Conservation (phyloP, 1,140 invertebrate genomes). For the Drosophila kanapiae region DNA sequence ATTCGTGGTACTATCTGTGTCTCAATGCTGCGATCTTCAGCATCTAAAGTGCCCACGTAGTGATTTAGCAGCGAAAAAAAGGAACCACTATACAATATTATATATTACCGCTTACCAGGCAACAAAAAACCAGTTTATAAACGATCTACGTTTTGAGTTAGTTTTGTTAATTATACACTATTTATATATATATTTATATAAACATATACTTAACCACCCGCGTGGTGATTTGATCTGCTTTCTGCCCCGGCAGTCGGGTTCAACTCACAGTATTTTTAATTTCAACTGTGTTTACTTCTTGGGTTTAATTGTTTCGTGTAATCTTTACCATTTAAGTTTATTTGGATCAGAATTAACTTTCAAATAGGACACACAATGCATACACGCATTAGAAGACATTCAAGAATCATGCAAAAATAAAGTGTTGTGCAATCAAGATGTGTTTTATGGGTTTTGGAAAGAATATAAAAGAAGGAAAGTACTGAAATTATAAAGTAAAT, state of each 20-base stretch:
- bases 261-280: constrained; percentile 42
- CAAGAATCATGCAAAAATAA: constrained; percentile 68
- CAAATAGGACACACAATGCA: constrained; percentile 65
- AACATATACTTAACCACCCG: constrained; percentile 21
- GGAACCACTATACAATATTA: constrained; percentile 46
- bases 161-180: constrained; percentile 49
- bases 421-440: constrained; percentile 63
- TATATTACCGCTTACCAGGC: constrained; percentile 54
- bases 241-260: constrained; percentile 33
- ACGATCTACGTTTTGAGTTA: constrained; percentile 30
- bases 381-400: constrained; percentile 69
- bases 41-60: constrained; percentile 80
- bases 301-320: constrained; percentile 31
- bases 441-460: background rate
- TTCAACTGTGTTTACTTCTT: constrained; percentile 17
- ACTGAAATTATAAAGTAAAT: too few species aligned
- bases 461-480: too few species aligned
- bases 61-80: constrained; percentile 41
- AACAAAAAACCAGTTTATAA: constrained; percentile 23
- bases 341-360: constrained; percentile 46
- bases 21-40: constrained; percentile 73
- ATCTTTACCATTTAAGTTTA: constrained; percentile 57
- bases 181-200: constrained; percentile 5
- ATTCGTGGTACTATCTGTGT: constrained; percentile 81
- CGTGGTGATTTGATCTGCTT: constrained; percentile 35